A percentile compares a stretch with the other conserved stretches of the same genome.
Conservation (phyloP, 2,113 vertebrate species). For the Clinocottus analis region DNA sequence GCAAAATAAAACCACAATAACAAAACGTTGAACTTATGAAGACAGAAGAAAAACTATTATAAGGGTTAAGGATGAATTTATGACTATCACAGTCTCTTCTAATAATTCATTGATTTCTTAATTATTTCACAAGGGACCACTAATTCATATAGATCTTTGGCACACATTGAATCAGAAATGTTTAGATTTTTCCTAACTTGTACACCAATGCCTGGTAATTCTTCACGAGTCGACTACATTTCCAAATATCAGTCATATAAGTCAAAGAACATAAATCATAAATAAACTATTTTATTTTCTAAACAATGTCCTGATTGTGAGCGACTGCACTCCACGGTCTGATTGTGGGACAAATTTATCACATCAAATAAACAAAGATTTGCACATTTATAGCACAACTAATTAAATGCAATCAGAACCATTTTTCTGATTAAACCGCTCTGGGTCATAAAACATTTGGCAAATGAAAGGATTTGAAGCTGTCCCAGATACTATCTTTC, state of each 20-base stretch:
- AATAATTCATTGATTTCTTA: background rate
- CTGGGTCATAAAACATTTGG: background rate
- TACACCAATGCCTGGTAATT: background rate
- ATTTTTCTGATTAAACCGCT: slow-evolving; percentile 19
- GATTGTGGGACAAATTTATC: slow-evolving; percentile 9
- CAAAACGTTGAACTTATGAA: no score
- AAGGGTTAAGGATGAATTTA: background rate
- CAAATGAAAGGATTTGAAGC: background rate
- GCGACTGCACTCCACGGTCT: background rate
- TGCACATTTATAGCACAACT: slow-evolving; percentile 20
- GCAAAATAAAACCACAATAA: no score
- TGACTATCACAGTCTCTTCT: background rate
- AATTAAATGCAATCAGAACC: slow-evolving; percentile 27
- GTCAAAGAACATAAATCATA: background rate
- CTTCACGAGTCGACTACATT: no score
- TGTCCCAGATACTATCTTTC: slow-evolving; percentile 10
- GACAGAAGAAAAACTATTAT: no score
- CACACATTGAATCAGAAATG: background rate
- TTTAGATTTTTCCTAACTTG: background rate
- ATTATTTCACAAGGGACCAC: background rate
- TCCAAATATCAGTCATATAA: background rate
- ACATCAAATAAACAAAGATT: slow-evolving; percentile 14
- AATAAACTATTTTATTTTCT: background rate
- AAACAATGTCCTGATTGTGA: background rate
- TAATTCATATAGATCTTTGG: background rate